A percentile compares a stretch with the other conserved stretches of the same genome.
Conservation (phyloP, 2,113 vertebrate species). For the Sinocyclocheilus anshuiensis region DNA sequence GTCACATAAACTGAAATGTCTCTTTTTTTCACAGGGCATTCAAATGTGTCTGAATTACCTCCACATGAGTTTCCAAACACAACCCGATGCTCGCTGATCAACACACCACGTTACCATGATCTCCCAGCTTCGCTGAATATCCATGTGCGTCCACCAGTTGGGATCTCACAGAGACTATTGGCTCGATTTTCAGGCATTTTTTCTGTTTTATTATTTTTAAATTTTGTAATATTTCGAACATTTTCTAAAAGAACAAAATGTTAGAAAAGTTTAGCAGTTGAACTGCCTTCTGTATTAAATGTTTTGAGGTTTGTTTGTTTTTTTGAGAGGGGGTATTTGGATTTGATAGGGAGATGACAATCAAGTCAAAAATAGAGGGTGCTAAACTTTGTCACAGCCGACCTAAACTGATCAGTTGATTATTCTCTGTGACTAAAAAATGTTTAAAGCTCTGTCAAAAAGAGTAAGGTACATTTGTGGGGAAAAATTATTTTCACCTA, state of each 20-base stretch:
- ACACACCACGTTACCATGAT: background rate
- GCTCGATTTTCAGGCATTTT: conserved; percentile 31
- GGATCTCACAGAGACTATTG: conserved; percentile 51
- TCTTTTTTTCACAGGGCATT: conserved; percentile 32
- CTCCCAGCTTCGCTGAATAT: conserved; percentile 39
- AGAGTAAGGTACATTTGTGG: background rate
- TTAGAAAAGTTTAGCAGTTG: conserved; percentile 22
- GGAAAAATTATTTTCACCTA: background rate
- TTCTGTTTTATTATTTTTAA: background rate
- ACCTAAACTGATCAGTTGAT: background rate
- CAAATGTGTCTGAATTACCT: background rate
- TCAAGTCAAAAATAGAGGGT: conserved; percentile 43
- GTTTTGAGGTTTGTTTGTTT: background rate
- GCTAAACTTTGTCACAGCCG: conserved; percentile 8
- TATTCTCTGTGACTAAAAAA: conserved; percentile 27
- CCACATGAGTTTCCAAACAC: background rate
- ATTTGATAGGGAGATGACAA: conserved; percentile 43
- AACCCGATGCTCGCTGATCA: conserved; percentile 44
- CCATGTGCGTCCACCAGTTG: conserved; percentile 47
- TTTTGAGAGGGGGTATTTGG: background rate
- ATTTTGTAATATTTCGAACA: background rate
- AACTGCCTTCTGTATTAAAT: conserved; percentile 26
- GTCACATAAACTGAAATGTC: background rate
- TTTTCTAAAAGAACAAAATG: conserved; percentile 43
- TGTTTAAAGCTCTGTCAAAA: background rate